Percentiles rank a stretch among this genome's conserved stretches.
phyloP scores from a whole-genome alignment of 1,140 invertebrate genomes.

The Conopomorpha cramerella region DNA sequence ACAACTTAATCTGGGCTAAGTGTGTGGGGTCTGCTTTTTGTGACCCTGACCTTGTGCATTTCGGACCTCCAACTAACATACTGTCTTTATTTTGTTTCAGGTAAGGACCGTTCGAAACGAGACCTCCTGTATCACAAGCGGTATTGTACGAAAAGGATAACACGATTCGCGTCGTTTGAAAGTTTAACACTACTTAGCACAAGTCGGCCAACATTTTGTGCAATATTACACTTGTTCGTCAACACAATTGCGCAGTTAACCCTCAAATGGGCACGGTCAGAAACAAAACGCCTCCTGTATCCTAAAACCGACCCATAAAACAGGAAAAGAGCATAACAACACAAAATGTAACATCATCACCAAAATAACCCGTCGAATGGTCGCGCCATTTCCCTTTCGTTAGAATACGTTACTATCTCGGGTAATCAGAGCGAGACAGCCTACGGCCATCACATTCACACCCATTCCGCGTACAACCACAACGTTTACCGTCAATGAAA shows the following conservation, averaged over 20 bases:
- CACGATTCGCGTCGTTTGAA: no score
- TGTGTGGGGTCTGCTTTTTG: background rate
- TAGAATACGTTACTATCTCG: slow-evolving; percentile 31
- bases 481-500: slow-evolving; percentile 32
- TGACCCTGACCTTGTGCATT: background rate
- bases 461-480: slow-evolving; percentile 21
- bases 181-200: no score
- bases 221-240: no score
- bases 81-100: slow-evolving; percentile 4
- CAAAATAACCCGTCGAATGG: slow-evolving; percentile 27
- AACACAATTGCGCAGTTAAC: no score
- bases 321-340: no score
- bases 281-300: no score
- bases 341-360: slow-evolving; percentile 17
- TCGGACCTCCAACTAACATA: background rate
- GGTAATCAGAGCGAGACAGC: slow-evolving; percentile 15
- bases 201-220: no score
- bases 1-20: background rate
- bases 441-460: slow-evolving; percentile 15
- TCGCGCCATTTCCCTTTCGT: slow-evolving; percentile 35
- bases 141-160: no score
- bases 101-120: no score
- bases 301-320: no score
- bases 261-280: no score
- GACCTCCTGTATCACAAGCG: no score